These are phyloP conservation scores for Drosophila sechellia DNA, from an alignment of 1,140 invertebrate genomes.

Conservation along the genomic window DNA sequence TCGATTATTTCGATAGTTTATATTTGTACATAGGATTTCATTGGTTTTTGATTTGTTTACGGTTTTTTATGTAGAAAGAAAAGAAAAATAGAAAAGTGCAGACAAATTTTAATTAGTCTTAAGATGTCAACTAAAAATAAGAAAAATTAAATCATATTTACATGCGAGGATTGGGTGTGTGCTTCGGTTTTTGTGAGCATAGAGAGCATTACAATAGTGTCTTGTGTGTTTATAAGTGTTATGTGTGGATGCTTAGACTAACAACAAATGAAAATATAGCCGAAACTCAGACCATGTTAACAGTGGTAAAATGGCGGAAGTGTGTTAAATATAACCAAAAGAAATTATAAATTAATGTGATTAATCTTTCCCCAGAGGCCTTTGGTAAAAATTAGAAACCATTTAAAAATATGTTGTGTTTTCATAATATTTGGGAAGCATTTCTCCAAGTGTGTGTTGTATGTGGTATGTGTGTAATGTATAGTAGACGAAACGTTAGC, in stretches of 20 bases:
- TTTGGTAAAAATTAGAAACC: conserved; percentile 43
- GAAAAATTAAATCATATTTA: conserved; percentile 62
- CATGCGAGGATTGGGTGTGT: conserved; percentile 46
- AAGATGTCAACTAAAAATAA: conserved; percentile 61
- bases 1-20: neutral
- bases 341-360: conserved; percentile 61
- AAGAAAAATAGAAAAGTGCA: conserved; percentile 83
- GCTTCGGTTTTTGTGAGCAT: conserved; percentile 14
- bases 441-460: neutral
- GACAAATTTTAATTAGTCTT: conserved; percentile 77
- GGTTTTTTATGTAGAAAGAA: conserved; percentile 51
- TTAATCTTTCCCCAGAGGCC: conserved; percentile 84
- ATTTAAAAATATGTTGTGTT: conserved; percentile 1
- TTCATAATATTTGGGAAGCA: neutral
- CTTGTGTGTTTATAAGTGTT: conserved; percentile 18
- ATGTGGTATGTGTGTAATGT: conserved; percentile 3
- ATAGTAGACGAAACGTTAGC: conserved; percentile 22
- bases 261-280: conserved; percentile 44
- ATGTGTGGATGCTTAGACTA: conserved; percentile 50
- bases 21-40: conserved; percentile 24
- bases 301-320: neutral
- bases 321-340: conserved; percentile 32
- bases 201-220: conserved; percentile 15
- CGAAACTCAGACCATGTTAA: conserved; percentile 50
- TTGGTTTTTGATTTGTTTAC: conserved; percentile 42